Conservation (phyloP, 2,113 vertebrate species). For the Psettodes erumei region DNA sequence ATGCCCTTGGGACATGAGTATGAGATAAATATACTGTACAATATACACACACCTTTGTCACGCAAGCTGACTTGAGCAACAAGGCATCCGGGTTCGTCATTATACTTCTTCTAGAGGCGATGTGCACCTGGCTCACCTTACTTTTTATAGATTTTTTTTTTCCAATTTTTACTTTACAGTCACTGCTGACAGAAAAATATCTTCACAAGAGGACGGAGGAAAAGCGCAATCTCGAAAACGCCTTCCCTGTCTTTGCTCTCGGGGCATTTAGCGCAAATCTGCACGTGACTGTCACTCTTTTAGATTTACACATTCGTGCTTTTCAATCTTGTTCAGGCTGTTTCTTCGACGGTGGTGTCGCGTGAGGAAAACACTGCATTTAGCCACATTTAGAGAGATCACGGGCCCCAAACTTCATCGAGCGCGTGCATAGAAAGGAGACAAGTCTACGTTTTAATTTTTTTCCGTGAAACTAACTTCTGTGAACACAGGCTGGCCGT, state of each 20-base stretch:
- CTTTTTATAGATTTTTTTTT: not conserved
- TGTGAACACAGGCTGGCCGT: conserved; percentile 4
- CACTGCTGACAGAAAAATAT: conserved; percentile 22
- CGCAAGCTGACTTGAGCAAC: conserved; percentile 60
- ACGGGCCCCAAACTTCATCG: not conserved
- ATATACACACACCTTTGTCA: conserved; percentile 69
- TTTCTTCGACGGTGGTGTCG: no score
- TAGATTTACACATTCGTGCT: conserved; percentile 1
- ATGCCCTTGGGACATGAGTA: conserved; percentile 53
- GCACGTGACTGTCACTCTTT: conserved; percentile 2
- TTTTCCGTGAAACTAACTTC: conserved; percentile 1
- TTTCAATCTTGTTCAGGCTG: no score
- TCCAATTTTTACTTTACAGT: not conserved
- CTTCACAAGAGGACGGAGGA: not conserved
- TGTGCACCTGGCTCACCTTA: not conserved
- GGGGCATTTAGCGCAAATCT: conserved; percentile 24
- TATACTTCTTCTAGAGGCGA: conserved; percentile 13
- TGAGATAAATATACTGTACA: conserved; percentile 65
- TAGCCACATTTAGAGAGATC: not conserved
- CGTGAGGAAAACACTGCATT: not conserved
- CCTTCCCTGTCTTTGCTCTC: conserved; percentile 1
- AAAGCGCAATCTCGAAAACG: conserved; percentile 2
- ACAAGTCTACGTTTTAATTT: not conserved
- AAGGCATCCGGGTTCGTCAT: conserved; percentile 39
- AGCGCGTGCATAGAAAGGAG: not conserved